phyloP scores from a whole-genome alignment of 2,888 invertebrate genomes.

The Limnephilus marmoratus region DNA sequence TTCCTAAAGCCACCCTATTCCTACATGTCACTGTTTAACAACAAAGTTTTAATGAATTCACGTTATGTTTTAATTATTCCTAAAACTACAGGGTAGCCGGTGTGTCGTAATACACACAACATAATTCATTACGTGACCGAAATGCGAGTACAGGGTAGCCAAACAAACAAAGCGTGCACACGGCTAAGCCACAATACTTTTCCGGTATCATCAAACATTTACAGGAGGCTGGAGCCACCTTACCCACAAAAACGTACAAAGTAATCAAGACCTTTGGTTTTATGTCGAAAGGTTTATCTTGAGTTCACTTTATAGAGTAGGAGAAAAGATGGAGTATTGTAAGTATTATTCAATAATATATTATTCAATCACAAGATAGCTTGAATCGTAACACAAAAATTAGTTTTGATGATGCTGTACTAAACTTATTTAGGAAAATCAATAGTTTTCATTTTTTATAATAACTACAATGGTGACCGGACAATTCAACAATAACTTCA shows the following conservation, averaged over 20 bases:
- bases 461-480: too few relatives aligned
- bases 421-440: too few relatives aligned
- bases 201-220: conserved; percentile 25
- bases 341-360: background rate
- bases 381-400: background rate
- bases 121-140: conserved; percentile 40
- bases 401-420: background rate
- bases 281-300: background rate
- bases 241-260: background rate
- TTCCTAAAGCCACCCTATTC: background rate
- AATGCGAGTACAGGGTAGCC: background rate
- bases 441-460: too few relatives aligned
- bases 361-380: background rate
- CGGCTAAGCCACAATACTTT: conserved; percentile 1
- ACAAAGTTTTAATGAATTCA: background rate
- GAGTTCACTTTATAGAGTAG: background rate
- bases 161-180: conserved; percentile 21
- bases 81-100: background rate
- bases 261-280: background rate
- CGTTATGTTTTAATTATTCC: background rate
- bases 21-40: background rate
- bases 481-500: too few relatives aligned
- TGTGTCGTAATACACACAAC: conserved; percentile 8
- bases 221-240: background rate
- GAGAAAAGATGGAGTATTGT: background rate